phyloP scores from a whole-genome alignment of 1,140 invertebrate genomes.

The Scaptomyza hsui region DNA sequence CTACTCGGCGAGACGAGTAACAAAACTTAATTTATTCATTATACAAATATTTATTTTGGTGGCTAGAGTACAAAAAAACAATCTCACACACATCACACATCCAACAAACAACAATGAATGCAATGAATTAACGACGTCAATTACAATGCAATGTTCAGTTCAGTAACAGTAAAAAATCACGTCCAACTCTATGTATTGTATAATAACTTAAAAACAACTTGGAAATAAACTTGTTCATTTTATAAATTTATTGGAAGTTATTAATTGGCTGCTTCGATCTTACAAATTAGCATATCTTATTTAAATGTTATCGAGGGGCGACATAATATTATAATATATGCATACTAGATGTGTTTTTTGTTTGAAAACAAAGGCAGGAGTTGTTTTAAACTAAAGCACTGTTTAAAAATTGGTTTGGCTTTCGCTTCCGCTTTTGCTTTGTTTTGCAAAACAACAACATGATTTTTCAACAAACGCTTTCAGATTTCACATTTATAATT shows the following conservation, averaged over 20 bases:
- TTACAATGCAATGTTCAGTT: constrained; percentile 61
- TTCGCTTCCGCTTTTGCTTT: constrained; percentile 24
- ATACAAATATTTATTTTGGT: constrained; percentile 55
- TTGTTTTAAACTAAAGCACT: constrained; percentile 65
- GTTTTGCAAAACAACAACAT: constrained; percentile 52
- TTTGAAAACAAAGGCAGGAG: constrained; percentile 38
- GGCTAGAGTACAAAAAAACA: constrained; percentile 74
- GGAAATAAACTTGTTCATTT: constrained; percentile 75
- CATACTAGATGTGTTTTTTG: constrained; percentile 2
- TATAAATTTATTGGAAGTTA: constrained; percentile 65
- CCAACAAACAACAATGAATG: constrained; percentile 17
- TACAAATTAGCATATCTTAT: constrained; percentile 36
- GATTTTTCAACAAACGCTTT: constrained; percentile 32
- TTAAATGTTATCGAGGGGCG: constrained; percentile 19
- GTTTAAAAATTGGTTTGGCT: constrained; percentile 61
- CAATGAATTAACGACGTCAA: constrained; percentile 70
- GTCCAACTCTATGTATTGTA: constrained; percentile 64
- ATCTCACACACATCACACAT: constrained; percentile 64
- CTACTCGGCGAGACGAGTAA: constrained; percentile 28
- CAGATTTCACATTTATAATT: constrained; percentile 31
- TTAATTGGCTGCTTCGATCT: constrained; percentile 47
- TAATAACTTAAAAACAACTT: constrained; percentile 54
- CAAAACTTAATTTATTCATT: constrained; percentile 59
- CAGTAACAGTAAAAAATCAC: constrained; percentile 50
- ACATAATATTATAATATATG: neutral